Percentiles rank a stretch among this genome's conserved stretches.
Evolutionary conservation across 1,140 invertebrate species (phyloP).

Genomic region (Scaptomyza montana): DNA sequence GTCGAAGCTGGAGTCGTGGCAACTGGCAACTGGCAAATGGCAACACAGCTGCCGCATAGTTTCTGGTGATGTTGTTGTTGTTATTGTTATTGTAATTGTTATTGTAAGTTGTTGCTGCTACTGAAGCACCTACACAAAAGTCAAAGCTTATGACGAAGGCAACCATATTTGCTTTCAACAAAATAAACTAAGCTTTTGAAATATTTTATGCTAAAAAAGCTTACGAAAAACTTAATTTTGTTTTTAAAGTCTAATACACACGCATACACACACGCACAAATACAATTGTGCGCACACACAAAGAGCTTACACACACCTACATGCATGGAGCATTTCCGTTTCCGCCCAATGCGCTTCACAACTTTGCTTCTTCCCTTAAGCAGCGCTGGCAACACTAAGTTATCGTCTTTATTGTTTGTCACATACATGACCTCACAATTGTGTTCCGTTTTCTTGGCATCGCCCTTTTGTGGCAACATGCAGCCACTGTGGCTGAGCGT

Average conservation of each 20-base stretch:
- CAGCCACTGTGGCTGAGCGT: slow-evolving; percentile 1
- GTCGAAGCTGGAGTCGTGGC: slow-evolving; percentile 17
- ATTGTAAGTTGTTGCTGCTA: slow-evolving; percentile 25
- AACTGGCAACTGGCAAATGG: slow-evolving; percentile 21
- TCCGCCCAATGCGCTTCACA: slow-evolving; percentile 46
- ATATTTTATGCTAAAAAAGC: slow-evolving; percentile 48
- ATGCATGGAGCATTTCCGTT: slow-evolving; percentile 58
- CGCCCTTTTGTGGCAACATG: neutral
- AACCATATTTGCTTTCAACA: slow-evolving; percentile 66
- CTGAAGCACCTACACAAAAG: slow-evolving; percentile 58
- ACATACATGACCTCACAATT: slow-evolving; percentile 81
- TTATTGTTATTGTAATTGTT: slow-evolving; percentile 27
- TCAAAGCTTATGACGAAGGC: slow-evolving; percentile 40
- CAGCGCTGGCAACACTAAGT: slow-evolving; percentile 53
- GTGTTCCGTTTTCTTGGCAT: slow-evolving; percentile 56
- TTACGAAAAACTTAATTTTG: slow-evolving; percentile 72
- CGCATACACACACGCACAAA: slow-evolving; percentile 27
- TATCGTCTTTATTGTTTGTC: slow-evolving; percentile 82
- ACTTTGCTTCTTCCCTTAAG: slow-evolving; percentile 17
- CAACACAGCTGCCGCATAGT: slow-evolving; percentile 48
- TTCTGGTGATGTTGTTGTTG: slow-evolving; percentile 9
- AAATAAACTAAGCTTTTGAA: slow-evolving; percentile 70
- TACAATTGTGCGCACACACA: slow-evolving; percentile 2
- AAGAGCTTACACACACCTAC: slow-evolving; percentile 28
- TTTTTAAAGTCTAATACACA: slow-evolving; percentile 57